Conservation (phyloP, 2,113 vertebrate genomes). For the Pteronura brasiliensis region DNA sequence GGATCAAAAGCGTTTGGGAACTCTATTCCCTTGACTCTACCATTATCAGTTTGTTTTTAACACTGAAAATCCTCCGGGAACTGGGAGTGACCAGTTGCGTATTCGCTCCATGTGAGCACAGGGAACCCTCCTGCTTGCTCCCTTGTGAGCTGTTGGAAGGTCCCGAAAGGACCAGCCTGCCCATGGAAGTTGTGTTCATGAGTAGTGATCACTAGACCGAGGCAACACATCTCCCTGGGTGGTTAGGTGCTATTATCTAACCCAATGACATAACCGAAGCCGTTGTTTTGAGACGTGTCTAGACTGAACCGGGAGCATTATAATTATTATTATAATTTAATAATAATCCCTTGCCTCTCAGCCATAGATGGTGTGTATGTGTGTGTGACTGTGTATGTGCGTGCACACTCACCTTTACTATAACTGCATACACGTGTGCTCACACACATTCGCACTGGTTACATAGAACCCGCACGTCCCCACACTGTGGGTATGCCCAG, state of each 20-base stretch:
- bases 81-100: neutral
- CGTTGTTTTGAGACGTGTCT: neutral
- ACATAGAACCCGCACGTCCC: neutral
- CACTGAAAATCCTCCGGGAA: neutral
- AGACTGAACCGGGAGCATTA: neutral
- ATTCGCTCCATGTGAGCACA: neutral
- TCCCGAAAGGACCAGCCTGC: neutral
- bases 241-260: neutral
- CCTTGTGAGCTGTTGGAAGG: neutral
- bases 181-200: neutral
- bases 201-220: neutral
- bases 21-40: neutral
- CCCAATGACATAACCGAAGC: neutral
- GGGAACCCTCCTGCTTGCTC: no score
- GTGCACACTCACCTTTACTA: neutral
- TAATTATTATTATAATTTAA: neutral
- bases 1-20: neutral
- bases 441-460: neutral
- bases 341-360: neutral
- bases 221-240: neutral
- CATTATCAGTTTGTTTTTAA: neutral
- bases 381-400: neutral
- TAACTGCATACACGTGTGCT: neutral
- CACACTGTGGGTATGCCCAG: no score
- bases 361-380: neutral